These are phyloP conservation scores for Conus canariensis DNA, from an alignment of 2,888 invertebrate species.

Conservation along the genomic window DNA sequence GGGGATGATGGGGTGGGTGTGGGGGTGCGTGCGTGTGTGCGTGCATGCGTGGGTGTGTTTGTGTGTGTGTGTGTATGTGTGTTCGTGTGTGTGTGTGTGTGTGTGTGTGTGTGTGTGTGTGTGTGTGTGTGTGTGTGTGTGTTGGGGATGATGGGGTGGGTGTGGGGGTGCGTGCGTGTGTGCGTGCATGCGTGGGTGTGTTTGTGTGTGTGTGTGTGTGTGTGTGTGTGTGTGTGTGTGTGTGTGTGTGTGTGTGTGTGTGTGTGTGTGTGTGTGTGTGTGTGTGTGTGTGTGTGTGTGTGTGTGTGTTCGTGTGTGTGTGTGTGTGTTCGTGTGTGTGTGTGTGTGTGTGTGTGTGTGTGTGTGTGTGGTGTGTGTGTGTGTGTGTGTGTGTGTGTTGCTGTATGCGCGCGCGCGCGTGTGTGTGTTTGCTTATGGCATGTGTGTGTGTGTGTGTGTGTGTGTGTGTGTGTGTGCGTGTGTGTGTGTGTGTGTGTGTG, in stretches of 20 bases:
- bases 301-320: neutral
- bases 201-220: neutral
- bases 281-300: too few relatives aligned
- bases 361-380: neutral
- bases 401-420: neutral
- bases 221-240: too few relatives aligned
- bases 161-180: too few relatives aligned
- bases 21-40: too few relatives aligned
- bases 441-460: too few relatives aligned
- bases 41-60: neutral
- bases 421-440: neutral
- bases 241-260: too few relatives aligned
- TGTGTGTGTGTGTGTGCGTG: neutral
- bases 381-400: neutral
- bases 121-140: neutral
- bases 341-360: neutral
- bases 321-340: neutral
- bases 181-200: neutral
- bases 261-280: too few relatives aligned
- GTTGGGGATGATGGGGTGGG: neutral
- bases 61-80: neutral
- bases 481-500: neutral
- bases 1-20: too few relatives aligned
- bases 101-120: slow-evolving; percentile 12
- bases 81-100: slow-evolving; percentile 12